Conservation (phyloP, 2,888 invertebrate species). For the Acleris literana region DNA sequence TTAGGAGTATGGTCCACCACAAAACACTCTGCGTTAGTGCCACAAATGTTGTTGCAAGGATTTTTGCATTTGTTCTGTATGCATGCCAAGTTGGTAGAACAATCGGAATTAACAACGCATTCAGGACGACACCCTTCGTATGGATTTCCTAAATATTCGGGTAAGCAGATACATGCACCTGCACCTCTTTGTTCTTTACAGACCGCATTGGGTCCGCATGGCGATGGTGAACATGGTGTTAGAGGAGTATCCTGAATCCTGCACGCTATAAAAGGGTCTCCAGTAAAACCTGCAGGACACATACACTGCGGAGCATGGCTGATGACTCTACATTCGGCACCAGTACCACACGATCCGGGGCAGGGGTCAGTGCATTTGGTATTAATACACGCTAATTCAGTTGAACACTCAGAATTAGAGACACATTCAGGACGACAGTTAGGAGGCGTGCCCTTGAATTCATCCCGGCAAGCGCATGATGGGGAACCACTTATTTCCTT, state of each 20-base stretch:
- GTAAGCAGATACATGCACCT: slow-evolving; percentile 87
- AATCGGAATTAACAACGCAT: slow-evolving; percentile 89
- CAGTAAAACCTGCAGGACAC: slow-evolving; percentile 85
- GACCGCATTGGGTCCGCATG: slow-evolving; percentile 89
- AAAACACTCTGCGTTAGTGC: slow-evolving; percentile 88
- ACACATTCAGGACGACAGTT: slow-evolving; percentile 90
- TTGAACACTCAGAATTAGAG: slow-evolving; percentile 88
- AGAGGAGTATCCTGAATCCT: slow-evolving; percentile 72
- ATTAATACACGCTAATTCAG: slow-evolving; percentile 87
- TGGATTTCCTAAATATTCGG: slow-evolving; percentile 89
- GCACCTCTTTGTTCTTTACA: slow-evolving; percentile 87
- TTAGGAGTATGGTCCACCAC: slow-evolving; percentile 88
- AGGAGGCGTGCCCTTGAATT: slow-evolving; percentile 87
- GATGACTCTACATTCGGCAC: slow-evolving; percentile 88
- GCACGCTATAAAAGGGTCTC: slow-evolving; percentile 86
- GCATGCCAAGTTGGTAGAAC: slow-evolving; percentile 88
- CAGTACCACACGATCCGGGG: slow-evolving; percentile 87
- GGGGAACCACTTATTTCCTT: slow-evolving; percentile 84
- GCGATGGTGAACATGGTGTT: slow-evolving; percentile 87
- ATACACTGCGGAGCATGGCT: slow-evolving; percentile 90
- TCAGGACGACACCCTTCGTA: slow-evolving; percentile 91
- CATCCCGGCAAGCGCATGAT: slow-evolving; percentile 88
- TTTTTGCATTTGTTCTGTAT: slow-evolving; percentile 89
- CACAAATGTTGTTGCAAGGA: slow-evolving; percentile 90
- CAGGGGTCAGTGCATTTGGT: slow-evolving; percentile 90